A percentile compares a stretch with the other conserved stretches of the same genome.
Evolutionary conservation across 2,888 invertebrate species (phyloP).

Genomic region (Steinernema scapterisci): DNA sequence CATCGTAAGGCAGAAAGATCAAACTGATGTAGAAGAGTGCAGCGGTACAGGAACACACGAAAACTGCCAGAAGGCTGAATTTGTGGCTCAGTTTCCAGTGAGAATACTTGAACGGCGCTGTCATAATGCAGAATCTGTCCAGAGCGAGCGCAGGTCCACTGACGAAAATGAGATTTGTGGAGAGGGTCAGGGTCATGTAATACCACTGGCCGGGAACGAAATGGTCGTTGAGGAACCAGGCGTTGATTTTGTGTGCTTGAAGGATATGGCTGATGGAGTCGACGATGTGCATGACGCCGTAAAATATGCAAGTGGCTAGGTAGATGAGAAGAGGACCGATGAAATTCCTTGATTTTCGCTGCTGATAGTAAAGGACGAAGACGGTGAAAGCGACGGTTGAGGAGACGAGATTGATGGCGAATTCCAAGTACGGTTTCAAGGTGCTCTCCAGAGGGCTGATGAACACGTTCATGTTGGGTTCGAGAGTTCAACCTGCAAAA

Average conservation of each 20-base stretch:
- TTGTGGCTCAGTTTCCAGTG: not conserved
- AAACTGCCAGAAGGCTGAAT: not conserved
- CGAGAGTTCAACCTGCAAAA: too few relatives aligned
- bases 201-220: not conserved
- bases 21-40: not conserved
- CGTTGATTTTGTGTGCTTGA: not conserved
- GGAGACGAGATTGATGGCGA: not conserved
- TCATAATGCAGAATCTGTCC: slow-evolving; percentile 17
- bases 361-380: not conserved
- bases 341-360: not conserved
- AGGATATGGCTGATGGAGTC: not conserved
- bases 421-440: not conserved
- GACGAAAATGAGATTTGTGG: slow-evolving; percentile 8
- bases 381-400: not conserved
- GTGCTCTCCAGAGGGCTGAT: too few relatives aligned
- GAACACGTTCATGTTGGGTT: too few relatives aligned
- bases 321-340: not conserved
- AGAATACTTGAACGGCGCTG: not conserved
- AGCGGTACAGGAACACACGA: not conserved
- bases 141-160: not conserved
- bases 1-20: not conserved
- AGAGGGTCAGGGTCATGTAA: not conserved
- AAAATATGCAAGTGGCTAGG: not conserved
- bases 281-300: not conserved
- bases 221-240: not conserved